phyloP scores from a whole-genome alignment of 2,797 vertebrate species.

The Phoebastria nigripes region DNA sequence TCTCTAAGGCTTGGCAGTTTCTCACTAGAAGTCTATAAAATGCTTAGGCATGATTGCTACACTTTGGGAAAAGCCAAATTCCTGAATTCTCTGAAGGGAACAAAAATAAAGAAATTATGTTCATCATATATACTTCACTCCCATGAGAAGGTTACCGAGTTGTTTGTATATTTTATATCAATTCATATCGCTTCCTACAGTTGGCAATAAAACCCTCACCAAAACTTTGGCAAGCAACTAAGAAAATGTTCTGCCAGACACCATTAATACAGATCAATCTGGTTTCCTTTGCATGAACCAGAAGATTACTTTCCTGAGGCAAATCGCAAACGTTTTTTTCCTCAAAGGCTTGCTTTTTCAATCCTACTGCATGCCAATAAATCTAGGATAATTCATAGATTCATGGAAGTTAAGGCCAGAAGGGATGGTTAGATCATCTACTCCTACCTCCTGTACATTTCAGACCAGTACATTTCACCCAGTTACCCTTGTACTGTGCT shows the following conservation, averaged over 20 bases:
- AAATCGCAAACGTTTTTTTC: conserved; percentile 51
- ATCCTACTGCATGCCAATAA: background rate
- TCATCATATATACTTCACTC: conserved; percentile 29
- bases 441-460: background rate
- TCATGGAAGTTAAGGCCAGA: background rate
- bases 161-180: conserved; percentile 62
- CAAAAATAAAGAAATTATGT: background rate
- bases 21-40: conserved; percentile 61
- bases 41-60: conserved; percentile 30
- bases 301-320: conserved; percentile 46
- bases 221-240: conserved; percentile 65
- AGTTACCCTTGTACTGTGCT: background rate
- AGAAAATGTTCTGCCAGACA: conserved; percentile 53
- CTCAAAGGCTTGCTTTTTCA: conserved; percentile 2
- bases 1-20: conserved; percentile 59
- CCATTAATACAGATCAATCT: conserved; percentile 48
- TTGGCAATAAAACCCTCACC: conserved; percentile 64
- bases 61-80: conserved; percentile 52
- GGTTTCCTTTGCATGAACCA: conserved; percentile 52
- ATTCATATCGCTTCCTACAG: conserved; percentile 46
- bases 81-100: conserved; percentile 14
- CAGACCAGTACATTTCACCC: background rate
- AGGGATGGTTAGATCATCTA: background rate
- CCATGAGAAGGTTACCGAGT: background rate
- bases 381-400: background rate